A percentile compares a stretch with the other conserved stretches of the same genome.
Evolutionary conservation across 2,797 vertebrate species (phyloP).

Genomic region (Scolopax rusticola): DNA sequence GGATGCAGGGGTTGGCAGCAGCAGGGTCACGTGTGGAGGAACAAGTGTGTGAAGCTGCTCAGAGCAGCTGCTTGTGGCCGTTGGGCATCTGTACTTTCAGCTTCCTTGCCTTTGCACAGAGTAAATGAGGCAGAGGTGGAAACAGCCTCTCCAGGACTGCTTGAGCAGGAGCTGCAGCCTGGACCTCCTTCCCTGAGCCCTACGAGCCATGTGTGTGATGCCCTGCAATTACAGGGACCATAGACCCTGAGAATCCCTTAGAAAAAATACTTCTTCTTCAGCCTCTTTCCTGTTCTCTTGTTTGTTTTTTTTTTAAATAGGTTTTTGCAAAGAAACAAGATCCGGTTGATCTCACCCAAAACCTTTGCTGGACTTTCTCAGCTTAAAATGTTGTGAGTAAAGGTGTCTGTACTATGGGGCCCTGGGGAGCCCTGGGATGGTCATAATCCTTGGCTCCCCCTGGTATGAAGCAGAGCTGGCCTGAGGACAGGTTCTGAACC

Average conservation of each 20-base stretch:
- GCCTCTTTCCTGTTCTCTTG: background rate
- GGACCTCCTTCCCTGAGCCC: accelerated
- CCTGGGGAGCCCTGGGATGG: background rate
- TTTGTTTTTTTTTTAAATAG: background rate
- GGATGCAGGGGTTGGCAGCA: accelerated
- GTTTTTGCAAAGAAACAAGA: constrained; percentile 76
- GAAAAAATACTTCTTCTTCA: background rate
- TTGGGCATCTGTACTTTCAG: background rate
- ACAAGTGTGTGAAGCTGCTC: background rate
- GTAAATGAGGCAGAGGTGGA: background rate
- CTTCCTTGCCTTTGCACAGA: background rate
- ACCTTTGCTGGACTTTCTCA: constrained; percentile 72
- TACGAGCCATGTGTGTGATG: accelerated
- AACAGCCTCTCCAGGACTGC: background rate
- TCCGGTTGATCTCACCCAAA: constrained; percentile 40
- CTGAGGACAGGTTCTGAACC: background rate
- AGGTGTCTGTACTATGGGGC: background rate
- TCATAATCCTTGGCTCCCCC: accelerated
- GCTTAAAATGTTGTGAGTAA: constrained; percentile 74
- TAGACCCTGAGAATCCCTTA: accelerated
- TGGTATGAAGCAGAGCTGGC: too few species aligned
- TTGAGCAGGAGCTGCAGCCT: background rate
- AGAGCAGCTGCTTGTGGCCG: accelerated
- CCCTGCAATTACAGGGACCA: background rate
- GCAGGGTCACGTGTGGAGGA: accelerated